Percentiles rank a stretch among this genome's conserved stretches.
Evolutionary conservation across 2,888 invertebrate species (phyloP).

Genomic region (Euphydryas editha): DNA sequence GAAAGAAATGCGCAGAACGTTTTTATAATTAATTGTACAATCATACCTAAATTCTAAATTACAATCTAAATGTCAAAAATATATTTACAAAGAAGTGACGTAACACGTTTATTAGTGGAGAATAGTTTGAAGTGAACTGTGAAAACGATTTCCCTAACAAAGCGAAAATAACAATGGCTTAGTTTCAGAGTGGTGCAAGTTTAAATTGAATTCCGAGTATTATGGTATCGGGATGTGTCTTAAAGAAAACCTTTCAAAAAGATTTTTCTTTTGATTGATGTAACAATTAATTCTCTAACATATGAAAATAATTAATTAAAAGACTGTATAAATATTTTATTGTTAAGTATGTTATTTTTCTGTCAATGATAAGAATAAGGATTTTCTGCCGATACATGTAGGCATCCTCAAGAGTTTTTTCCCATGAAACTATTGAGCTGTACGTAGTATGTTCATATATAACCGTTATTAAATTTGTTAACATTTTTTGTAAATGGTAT

Average conservation of each 20-base stretch:
- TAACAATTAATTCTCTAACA: not conserved
- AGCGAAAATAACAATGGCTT: slow-evolving; percentile 22
- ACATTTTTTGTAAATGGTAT: too few species aligned
- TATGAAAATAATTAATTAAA: too few species aligned
- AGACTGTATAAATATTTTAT: too few species aligned
- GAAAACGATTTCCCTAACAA: slow-evolving; percentile 21
- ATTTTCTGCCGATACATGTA: too few species aligned
- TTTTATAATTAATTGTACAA: too few species aligned
- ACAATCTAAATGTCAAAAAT: not conserved
- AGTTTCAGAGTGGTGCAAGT: slow-evolving; percentile 25
- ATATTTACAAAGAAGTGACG: slow-evolving; percentile 5
- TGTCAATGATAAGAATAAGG: too few species aligned
- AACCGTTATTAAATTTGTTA: too few species aligned
- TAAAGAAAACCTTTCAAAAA: not conserved
- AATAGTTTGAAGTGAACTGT: slow-evolving; percentile 14
- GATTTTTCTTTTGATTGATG: not conserved
- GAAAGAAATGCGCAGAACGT: not conserved
- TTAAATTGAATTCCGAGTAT: slow-evolving; percentile 22
- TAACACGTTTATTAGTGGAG: not conserved
- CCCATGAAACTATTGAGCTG: too few species aligned
- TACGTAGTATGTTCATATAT: too few species aligned
- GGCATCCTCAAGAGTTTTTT: too few species aligned
- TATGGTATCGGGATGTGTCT: slow-evolving; percentile 1
- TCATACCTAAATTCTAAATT: not conserved
- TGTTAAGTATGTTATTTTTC: too few species aligned